Percentiles rank a stretch among this genome's conserved stretches.
phyloP scores from a whole-genome alignment of 2,888 invertebrate species.

The Latrodectus hesperus region DNA sequence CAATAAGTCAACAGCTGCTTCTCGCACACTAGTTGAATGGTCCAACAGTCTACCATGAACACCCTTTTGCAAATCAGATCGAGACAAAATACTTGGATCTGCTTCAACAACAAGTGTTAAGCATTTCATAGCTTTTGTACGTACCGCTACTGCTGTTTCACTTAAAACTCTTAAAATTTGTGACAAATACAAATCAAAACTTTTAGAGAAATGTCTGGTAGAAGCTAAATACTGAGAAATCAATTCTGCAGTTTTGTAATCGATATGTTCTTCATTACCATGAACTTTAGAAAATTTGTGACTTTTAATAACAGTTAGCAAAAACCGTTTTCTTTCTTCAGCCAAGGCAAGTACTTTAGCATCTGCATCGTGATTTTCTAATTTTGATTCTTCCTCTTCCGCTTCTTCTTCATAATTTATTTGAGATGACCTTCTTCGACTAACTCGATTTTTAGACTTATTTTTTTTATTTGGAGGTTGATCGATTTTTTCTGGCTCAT shows the following conservation, averaged over 20 bases:
- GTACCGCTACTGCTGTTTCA: constrained; percentile 94
- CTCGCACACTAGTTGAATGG: constrained; percentile 98
- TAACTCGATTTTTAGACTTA: constrained; percentile 7
- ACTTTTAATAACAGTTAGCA: constrained; percentile 80
- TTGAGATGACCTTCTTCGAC: constrained; percentile 51
- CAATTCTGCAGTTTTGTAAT: constrained; percentile 91
- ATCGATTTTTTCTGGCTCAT: constrained; percentile 46
- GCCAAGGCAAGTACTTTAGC: constrained; percentile 77
- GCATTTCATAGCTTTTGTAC: constrained; percentile 99
- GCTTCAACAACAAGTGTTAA: constrained; percentile 98
- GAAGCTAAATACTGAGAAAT: constrained; percentile 86
- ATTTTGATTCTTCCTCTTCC: constrained; percentile 71
- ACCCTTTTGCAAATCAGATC: constrained; percentile 96
- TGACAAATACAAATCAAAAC: constrained; percentile 93
- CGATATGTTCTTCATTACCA: constrained; percentile 83
- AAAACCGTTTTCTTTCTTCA: constrained; percentile 89
- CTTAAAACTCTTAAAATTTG: constrained; percentile 90
- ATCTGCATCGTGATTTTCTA: constrained; percentile 69
- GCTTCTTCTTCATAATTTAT: constrained; percentile 70
- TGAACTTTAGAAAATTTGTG: constrained; percentile 56
- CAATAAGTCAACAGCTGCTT: constrained; percentile 98
- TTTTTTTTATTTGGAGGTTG: constrained; percentile 11
- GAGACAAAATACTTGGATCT: constrained; percentile 87
- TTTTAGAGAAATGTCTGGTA: constrained; percentile 97
- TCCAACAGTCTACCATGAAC: constrained; percentile 97